Evolutionary conservation across 2,113 vertebrate genomes (phyloP).

Genomic region (Seriola rivoliana): DNA sequence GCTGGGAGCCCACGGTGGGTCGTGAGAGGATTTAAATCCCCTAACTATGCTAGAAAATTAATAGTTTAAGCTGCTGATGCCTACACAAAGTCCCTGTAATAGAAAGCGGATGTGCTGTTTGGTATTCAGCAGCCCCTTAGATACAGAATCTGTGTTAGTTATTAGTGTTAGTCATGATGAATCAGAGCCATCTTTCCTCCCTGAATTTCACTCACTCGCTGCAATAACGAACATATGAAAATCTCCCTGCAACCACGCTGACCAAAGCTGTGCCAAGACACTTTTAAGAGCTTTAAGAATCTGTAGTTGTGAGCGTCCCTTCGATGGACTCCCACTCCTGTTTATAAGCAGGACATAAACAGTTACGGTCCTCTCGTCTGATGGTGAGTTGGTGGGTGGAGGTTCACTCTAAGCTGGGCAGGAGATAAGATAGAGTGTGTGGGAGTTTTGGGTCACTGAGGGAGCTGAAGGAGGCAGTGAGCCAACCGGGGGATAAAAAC

Average conservation of each 20-base stretch:
- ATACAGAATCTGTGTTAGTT: constrained; percentile 1
- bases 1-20: background rate
- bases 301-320: constrained; percentile 4
- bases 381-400: constrained; percentile 35
- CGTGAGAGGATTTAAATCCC: constrained; percentile 41
- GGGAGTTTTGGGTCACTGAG: constrained; percentile 43
- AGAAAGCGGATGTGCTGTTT: constrained; percentile 9
- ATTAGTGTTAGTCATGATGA: background rate
- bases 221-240: background rate
- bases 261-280: background rate
- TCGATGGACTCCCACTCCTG: constrained; percentile 21
- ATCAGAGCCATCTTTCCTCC: background rate
- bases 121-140: background rate
- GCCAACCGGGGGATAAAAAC: constrained; percentile 41
- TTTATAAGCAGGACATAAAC: constrained; percentile 43
- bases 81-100: constrained; percentile 19
- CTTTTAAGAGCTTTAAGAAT: background rate
- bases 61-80: constrained; percentile 43
- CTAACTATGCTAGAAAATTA: constrained; percentile 42
- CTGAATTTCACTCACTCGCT: background rate
- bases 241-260: background rate
- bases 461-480: constrained; percentile 23
- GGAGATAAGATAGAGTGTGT: constrained; percentile 46
- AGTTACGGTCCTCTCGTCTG: constrained; percentile 7
- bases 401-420: constrained; percentile 12